Conservation (phyloP, 2,797 vertebrate species). For the Holocentrus rufus region DNA sequence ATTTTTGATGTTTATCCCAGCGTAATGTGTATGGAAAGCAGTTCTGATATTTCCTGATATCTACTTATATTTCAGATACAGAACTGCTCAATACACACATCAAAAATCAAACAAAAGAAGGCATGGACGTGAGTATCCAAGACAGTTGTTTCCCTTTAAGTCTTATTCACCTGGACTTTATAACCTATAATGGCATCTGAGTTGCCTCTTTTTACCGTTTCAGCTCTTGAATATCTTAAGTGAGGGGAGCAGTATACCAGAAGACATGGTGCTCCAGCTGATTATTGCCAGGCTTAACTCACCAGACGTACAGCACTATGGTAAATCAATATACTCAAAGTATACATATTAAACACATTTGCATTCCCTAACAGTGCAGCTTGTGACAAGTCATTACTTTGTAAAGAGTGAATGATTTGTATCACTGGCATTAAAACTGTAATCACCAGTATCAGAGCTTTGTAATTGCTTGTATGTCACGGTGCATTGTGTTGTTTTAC, state of each 20-base stretch:
- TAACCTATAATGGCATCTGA: conserved; percentile 1
- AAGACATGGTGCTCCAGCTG: conserved; percentile 85
- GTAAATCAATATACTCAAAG: conserved; percentile 72
- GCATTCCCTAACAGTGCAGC: background rate
- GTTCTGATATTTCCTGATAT: conserved; percentile 8
- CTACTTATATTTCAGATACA: conserved; percentile 82
- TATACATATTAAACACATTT: background rate
- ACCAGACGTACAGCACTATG: conserved; percentile 88
- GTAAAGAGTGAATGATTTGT: background rate
- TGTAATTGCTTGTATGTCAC: conserved; percentile 20
- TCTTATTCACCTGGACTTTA: background rate
- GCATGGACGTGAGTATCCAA: conserved; percentile 81
- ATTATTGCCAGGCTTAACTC: conserved; percentile 87
- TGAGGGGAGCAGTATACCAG: conserved; percentile 84
- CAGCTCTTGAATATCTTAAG: conserved; percentile 86
- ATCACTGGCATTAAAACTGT: background rate
- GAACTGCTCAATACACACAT: conserved; percentile 86
- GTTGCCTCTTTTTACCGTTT: conserved; percentile 42
- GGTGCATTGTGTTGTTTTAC: conserved; percentile 39
- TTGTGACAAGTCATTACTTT: background rate
- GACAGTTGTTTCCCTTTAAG: background rate
- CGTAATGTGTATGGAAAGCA: background rate
- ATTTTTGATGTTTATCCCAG: background rate
- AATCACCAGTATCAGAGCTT: background rate
- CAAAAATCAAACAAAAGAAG: conserved; percentile 79